phyloP scores from a whole-genome alignment of 2,888 invertebrate genomes.

The Plagodis dolabraria region DNA sequence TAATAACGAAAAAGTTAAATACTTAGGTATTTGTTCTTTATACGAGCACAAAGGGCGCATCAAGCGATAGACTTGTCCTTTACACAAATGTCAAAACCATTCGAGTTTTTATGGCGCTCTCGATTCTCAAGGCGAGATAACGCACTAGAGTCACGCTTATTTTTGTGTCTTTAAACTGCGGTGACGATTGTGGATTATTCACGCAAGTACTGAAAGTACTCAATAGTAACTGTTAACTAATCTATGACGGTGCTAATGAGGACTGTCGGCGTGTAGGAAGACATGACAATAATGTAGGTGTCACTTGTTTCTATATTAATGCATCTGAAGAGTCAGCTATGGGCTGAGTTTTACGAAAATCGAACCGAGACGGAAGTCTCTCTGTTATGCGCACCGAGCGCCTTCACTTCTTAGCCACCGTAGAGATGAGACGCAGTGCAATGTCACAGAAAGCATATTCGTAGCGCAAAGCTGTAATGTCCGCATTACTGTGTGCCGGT shows the following conservation, averaged over 20 bases:
- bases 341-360: too few relatives aligned
- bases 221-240: not conserved
- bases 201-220: constrained; percentile 5
- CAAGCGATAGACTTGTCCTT: not conserved
- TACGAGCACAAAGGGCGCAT: too few relatives aligned
- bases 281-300: constrained; percentile 15
- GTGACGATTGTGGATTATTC: constrained; percentile 18
- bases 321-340: too few relatives aligned
- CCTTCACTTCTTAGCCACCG: too few relatives aligned
- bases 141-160: constrained; percentile 20
- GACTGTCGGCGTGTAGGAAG: constrained; percentile 18
- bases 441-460: too few relatives aligned
- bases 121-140: constrained; percentile 13
- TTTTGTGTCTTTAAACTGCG: constrained; percentile 11
- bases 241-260: constrained; percentile 13
- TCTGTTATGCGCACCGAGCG: too few relatives aligned
- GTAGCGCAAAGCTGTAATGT: too few relatives aligned
- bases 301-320: not conserved
- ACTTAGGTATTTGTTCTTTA: too few relatives aligned
- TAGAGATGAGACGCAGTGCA: too few relatives aligned
- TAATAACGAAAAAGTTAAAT: too few relatives aligned
- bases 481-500: too few relatives aligned
- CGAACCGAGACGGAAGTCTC: too few relatives aligned
- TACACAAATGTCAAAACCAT: constrained; percentile 5
- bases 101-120: not conserved